Percentiles rank a stretch among this genome's conserved stretches.
Conservation (phyloP, 2,888 invertebrate species). For the Oeneis ivallda region DNA sequence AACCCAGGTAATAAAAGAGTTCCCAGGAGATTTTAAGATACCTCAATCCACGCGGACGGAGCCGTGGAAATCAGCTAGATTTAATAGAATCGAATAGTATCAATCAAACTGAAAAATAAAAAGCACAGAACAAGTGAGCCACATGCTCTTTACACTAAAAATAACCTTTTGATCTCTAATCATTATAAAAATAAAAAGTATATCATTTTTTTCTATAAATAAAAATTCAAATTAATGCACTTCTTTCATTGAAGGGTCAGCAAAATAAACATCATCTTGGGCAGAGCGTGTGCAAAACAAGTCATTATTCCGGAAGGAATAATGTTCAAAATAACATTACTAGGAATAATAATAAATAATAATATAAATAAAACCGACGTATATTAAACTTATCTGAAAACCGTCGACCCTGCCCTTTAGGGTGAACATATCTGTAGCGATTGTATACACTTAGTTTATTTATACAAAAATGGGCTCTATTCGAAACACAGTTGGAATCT, state of each 20-base stretch:
- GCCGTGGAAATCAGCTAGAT: no score
- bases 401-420: constrained; percentile 37
- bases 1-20: no score
- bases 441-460: not conserved
- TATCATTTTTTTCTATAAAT: no score
- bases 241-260: constrained; percentile 3
- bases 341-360: not conserved
- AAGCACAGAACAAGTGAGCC: no score
- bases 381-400: constrained; percentile 27
- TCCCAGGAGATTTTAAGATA: no score
- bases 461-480: not conserved
- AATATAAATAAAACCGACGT: constrained; percentile 11
- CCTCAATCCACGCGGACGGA: no score
- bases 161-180: no score
- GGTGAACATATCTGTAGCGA: constrained; percentile 28
- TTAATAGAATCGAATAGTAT: no score
- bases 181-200: no score
- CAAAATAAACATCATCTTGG: constrained; percentile 14
- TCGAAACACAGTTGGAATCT: not conserved
- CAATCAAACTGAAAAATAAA: no score
- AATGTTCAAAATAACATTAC: constrained; percentile 8
- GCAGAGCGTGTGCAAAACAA: not conserved
- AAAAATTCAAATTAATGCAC: not conserved
- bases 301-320: not conserved
- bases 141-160: no score